Conservation (phyloP, 2,888 invertebrate species). For the Machimus atricapillus region DNA sequence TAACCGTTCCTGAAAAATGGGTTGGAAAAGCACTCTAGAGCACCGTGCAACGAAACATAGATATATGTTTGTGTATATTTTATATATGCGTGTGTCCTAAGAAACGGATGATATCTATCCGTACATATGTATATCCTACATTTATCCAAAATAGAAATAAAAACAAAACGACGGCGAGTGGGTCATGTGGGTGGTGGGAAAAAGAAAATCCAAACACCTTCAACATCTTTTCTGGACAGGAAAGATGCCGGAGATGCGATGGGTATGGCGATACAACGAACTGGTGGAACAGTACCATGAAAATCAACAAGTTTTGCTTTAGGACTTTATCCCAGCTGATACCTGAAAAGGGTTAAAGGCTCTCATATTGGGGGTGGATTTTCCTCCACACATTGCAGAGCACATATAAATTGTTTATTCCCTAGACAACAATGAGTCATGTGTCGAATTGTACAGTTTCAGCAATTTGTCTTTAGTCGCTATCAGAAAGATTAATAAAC, state of each 20-base stretch:
- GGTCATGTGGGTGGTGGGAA: neutral
- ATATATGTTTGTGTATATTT: neutral
- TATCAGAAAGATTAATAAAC: constrained; percentile 18
- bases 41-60: neutral
- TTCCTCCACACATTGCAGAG: neutral
- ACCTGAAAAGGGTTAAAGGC: neutral
- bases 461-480: constrained; percentile 15
- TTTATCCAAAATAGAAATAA: neutral
- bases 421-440: constrained; percentile 14
- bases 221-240: neutral
- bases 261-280: no score
- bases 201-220: constrained; percentile 4
- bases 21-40: neutral
- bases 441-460: neutral
- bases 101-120: neutral
- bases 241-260: neutral
- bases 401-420: neutral
- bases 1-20: neutral
- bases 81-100: neutral
- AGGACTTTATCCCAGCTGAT: neutral
- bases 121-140: neutral
- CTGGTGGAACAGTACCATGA: neutral
- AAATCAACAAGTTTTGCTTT: constrained; percentile 14
- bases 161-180: neutral
- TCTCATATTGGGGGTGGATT: no score